Evolutionary conservation across 2,888 invertebrate genomes (phyloP), one percentile per base, ranked within the genome.

Genomic region (Mimachlamys varia): DNA sequence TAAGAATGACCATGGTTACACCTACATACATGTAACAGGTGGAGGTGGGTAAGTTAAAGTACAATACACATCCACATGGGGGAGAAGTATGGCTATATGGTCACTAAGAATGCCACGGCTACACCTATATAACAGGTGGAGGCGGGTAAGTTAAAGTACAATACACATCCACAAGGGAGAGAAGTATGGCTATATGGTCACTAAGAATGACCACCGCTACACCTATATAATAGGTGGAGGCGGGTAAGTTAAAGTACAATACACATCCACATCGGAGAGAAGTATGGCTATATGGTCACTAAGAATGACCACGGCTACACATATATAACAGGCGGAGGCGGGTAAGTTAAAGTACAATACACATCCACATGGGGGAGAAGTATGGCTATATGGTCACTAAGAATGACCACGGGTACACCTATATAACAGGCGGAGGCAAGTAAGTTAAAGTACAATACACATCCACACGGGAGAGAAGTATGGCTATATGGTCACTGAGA

Each of bases 1-100:
- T 27, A 93, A 95, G 90, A 90, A 91, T 58, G 95, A 96, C 62
- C 91, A 92, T 89, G 99, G 99, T 0, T 99, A 98, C 97, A 98
- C 98, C 97, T 99, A 99, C 97, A 98, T 99, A 94, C n/a, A n/a
- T n/a, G n/a, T n/a, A n/a, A 99, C 99, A 22, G 99, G 99, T n/a
- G 97, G 97, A n/a, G 96, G 97, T 90, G 97, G 97, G 97, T 97
- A 93, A 93, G 96, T 92, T 50, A 53, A 19, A 27, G 15, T n/a
- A n/a, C n/a, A n/a, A n/a, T n/a, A n/a, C n/a, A n/a, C 7, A 93
- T 97, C 7, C 98, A 98, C 91, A 96, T 99, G 0, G 99, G 99
- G 0, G 99, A 99, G 97, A 97, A 98, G 89, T 99, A 99, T 96
- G 99, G 99, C 10, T 99, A 98, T 96, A 97, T 98, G 92, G 97